Evolutionary conservation across 2,888 invertebrate genomes (phyloP), one percentile per base, ranked within the genome.

Genomic region (Drosophila maculinotata): DNA sequence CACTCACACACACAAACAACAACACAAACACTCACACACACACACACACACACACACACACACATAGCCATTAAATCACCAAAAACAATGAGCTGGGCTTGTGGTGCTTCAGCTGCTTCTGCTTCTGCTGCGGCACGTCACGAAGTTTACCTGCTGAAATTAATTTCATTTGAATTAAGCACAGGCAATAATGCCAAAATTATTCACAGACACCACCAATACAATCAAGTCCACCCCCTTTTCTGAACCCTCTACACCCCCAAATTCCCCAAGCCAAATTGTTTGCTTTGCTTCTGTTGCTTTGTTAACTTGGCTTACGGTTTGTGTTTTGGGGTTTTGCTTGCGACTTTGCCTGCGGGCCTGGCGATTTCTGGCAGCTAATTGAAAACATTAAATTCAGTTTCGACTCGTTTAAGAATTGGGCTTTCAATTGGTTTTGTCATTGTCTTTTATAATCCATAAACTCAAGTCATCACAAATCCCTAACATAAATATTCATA

Each of bases 121-220:
- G 66, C 35, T 15, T 15, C 38, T 63, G 26, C 12, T 35, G 54
- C 57, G 63, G 54, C 77, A 68, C 76, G 77, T 77, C 79, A 79
- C 79, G 59, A 79, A 73, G 81, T 88, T 88, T 81, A 81, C 81
- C 81, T 81, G 80, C 47, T 84, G 81, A 81, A 81, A 81, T 81
- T 81, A 81, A 81, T 81, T 81, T 88, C 88, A 81, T 81, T 81
- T 88, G 81, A 88, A 81, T 81, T 81, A 81, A 81, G 81, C 81
- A 86, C 81, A 83, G 81, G 81, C 81, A 81, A 81, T 81, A 81
- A 81, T 81, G 81, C 84, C 84, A 73, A 81, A 81, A 81, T 88
- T 81, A 81, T 81, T 81, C 81, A 81, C 81, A 88, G 88, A 88
- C 81, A 80, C 87, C 87, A 69, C 60, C 85, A 62, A 77, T 53